Conservation (phyloP, 2,888 invertebrate genomes). For the Calliopum simillimum region DNA sequence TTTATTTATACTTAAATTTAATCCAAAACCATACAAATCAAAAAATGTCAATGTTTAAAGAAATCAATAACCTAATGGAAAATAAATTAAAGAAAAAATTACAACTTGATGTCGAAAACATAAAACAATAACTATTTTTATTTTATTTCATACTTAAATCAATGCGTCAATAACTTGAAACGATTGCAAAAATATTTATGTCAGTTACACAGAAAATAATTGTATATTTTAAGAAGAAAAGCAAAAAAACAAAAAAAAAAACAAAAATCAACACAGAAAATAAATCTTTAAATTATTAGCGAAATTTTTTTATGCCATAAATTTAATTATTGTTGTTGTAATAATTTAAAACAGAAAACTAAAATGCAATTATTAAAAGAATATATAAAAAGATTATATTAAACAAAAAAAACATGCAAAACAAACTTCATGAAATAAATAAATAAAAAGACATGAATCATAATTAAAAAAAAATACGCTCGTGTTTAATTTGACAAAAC, state of each 20-base stretch:
- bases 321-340: conserved; percentile 53
- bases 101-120: conserved; percentile 15
- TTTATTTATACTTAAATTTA: conserved; percentile 21
- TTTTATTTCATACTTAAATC: background rate
- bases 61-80: conserved; percentile 25
- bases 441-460: conserved; percentile 32
- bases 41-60: conserved; percentile 1
- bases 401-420: conserved; percentile 8
- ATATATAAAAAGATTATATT: conserved; percentile 15
- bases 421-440: conserved; percentile 30
- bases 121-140: background rate
- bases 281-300: conserved; percentile 46
- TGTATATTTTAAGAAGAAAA: conserved; percentile 4
- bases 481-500: too few relatives aligned
- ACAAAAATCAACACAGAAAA: background rate
- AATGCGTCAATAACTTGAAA: conserved; percentile 7
- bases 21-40: conserved; percentile 7
- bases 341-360: conserved; percentile 46
- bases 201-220: conserved; percentile 29
- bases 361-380: conserved; percentile 28
- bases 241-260: background rate
- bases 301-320: conserved; percentile 54
- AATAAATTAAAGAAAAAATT: conserved; percentile 27
- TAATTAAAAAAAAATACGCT: background rate
- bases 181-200: conserved; percentile 20